Evolutionary conservation across 2,888 invertebrate species (phyloP).

Genomic region (Drosophila paranaensis): DNA sequence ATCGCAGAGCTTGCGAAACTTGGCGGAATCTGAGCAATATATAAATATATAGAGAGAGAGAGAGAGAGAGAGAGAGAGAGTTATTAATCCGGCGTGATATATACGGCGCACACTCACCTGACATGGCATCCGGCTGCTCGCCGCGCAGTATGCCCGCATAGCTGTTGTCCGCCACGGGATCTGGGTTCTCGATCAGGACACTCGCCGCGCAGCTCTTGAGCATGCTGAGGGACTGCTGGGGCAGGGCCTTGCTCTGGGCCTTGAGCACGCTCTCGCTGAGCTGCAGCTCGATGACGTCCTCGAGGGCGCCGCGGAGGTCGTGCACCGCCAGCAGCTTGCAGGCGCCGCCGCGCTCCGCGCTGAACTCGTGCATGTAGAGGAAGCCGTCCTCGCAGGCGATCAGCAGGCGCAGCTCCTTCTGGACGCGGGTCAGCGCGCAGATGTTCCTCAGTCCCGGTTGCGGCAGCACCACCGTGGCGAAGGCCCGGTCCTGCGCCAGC

Average conservation of each 20-base stretch:
- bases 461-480: conserved; percentile 83
- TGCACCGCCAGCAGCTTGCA: conserved; percentile 83
- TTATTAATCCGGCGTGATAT: too few relatives aligned
- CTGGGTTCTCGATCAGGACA: conserved; percentile 81
- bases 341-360: conserved; percentile 81
- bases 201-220: conserved; percentile 72
- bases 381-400: conserved; percentile 85
- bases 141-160: conserved; percentile 96
- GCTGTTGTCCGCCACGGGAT: conserved; percentile 84
- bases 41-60: too few relatives aligned
- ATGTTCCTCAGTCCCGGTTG: conserved; percentile 83
- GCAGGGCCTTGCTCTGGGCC: conserved; percentile 44
- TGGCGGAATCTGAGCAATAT: conserved; percentile 81
- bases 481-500: conserved; percentile 84
- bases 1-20: conserved; percentile 84
- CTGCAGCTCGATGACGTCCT: conserved; percentile 83
- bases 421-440: conserved; percentile 82
- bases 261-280: conserved; percentile 76
- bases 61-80: too few relatives aligned
- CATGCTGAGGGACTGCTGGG: conserved; percentile 62
- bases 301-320: conserved; percentile 82
- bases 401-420: conserved; percentile 82
- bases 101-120: conserved; percentile 87
- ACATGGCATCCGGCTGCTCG: conserved; percentile 91
- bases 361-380: conserved; percentile 84